Evolutionary conservation across 2,888 invertebrate genomes (phyloP).

Genomic region (Andricus quercusramuli): DNA sequence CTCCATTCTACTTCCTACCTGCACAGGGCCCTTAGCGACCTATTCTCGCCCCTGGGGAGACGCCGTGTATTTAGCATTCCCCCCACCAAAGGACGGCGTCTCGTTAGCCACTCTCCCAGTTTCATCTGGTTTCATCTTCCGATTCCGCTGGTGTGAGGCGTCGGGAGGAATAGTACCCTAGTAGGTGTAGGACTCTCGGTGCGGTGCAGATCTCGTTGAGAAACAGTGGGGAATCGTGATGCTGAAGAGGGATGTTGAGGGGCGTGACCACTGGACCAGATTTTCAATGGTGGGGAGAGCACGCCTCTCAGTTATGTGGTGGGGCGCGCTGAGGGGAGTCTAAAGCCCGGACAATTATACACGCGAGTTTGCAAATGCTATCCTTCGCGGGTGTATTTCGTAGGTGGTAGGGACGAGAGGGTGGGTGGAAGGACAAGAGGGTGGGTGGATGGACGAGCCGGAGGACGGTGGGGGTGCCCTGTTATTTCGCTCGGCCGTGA

Average conservation of each 20-base stretch:
- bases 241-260: slow-evolving; percentile 63
- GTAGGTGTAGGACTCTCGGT: slow-evolving; percentile 74
- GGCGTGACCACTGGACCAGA: slow-evolving; percentile 69
- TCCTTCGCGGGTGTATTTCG: slow-evolving; percentile 56
- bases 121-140: slow-evolving; percentile 55
- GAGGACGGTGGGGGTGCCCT: slow-evolving; percentile 58
- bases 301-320: slow-evolving; percentile 55
- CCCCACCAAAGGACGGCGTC: slow-evolving; percentile 72
- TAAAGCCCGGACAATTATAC: slow-evolving; percentile 71
- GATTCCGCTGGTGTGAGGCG: slow-evolving; percentile 48
- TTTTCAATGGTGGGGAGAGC: slow-evolving; percentile 57
- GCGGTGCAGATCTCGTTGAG: slow-evolving; percentile 33
- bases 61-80: slow-evolving; percentile 73
- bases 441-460: slow-evolving; percentile 50
- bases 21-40: slow-evolving; percentile 1
- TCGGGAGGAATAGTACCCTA: slow-evolving; percentile 46
- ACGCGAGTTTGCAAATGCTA: slow-evolving; percentile 73
- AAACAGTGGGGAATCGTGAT: slow-evolving; percentile 18
- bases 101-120: slow-evolving; percentile 71
- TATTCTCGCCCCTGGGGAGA: slow-evolving; percentile 50
- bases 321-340: slow-evolving; percentile 48
- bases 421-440: slow-evolving; percentile 55
- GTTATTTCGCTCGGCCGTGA: slow-evolving; percentile 66
- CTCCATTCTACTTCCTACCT: slow-evolving; percentile 6
- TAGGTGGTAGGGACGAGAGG: slow-evolving; percentile 52